Base-by-base conservation (phyloP, 2,888 invertebrate species). In the Dorcus parallelipipedus region DNA sequence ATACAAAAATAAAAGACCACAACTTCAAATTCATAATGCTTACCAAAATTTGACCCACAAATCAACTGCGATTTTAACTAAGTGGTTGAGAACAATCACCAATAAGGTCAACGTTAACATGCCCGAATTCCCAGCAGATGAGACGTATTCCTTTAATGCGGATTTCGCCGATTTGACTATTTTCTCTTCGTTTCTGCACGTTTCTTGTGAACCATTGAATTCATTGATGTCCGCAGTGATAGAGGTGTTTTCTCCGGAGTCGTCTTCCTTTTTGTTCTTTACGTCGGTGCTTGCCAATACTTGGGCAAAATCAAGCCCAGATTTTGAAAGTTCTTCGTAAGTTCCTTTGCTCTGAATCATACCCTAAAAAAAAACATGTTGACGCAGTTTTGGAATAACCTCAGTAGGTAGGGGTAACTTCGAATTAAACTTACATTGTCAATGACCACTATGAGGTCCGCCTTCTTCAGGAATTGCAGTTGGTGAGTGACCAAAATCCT, bases 401-500 rank as follows among this genome's bases (percentile, higher is more conserved):
- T 14, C 1, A 14, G 14, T 14, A 14, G 33, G 23, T n/a, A 9
- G 10, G 17, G 20, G 38, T 49, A 26, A 39, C 38, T n/a, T 14
- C 14, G n/a, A 9, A 42, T 23, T 3, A 3, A 47, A 47, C 49
- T 71, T 71, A 82, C 84, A 64, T 83, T 79, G 61, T 82, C 79
- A 3, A 85, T 65, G 42, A 84, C 72, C 40, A 84, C 72, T 14
- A 85, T 80, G 3, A 77, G 69, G 69, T 84, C 81, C 8, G 80
- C 83, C 56, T 78, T 70, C 52, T 80, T 80, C 23, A 85, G 73
- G 66, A 84, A 85, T 68, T 89, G 88, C 17, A 87, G 72, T 70
- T 89, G 88, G 77, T 89, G 89, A 1, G 89, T 89, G 38, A 87
- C 85, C 8, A 89, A 78, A 60, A 89, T 81, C 56, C 85, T 76